These are phyloP conservation scores for Pygoscelis adeliae DNA, from an alignment of 2,113 vertebrate genomes.

Conservation along the genomic window DNA sequence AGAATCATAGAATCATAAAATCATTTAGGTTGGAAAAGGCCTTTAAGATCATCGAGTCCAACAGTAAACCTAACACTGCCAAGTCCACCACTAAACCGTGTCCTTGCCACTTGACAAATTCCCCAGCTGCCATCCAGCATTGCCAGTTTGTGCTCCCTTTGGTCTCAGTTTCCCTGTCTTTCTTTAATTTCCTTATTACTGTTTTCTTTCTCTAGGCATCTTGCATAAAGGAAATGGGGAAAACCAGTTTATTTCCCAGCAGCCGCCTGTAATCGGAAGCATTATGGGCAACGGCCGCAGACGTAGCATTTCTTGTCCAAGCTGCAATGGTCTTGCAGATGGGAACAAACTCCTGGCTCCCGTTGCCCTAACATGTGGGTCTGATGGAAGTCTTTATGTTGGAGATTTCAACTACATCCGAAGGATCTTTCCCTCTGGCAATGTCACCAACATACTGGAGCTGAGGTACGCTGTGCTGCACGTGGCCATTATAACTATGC, in stretches of 20 bases:
- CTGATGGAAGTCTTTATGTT: conserved; percentile 95
- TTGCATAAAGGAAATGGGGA: conserved; percentile 97
- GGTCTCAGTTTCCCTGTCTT: neutral
- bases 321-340: conserved; percentile 96
- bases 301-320: conserved; percentile 96
- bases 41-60: neutral
- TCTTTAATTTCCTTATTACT: neutral
- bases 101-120: neutral
- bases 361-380: conserved; percentile 90
- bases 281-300: conserved; percentile 96
- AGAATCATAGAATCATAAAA: neutral
- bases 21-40: neutral
- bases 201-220: conserved; percentile 81
- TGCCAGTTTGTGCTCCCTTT: neutral
- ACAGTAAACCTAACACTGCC: neutral
- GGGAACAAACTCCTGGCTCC: conserved; percentile 98
- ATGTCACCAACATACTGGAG: conserved; percentile 96
- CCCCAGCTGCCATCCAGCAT: neutral
- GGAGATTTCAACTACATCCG: conserved; percentile 99
- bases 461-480: conserved; percentile 81
- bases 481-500: neutral
- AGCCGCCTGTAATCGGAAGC: conserved; percentile 94
- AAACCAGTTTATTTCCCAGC: conserved; percentile 98
- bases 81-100: neutral
- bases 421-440: conserved; percentile 95